These are phyloP conservation scores for Endotricha flammealis DNA, from an alignment of 2,888 invertebrate genomes.

Conservation along the genomic window DNA sequence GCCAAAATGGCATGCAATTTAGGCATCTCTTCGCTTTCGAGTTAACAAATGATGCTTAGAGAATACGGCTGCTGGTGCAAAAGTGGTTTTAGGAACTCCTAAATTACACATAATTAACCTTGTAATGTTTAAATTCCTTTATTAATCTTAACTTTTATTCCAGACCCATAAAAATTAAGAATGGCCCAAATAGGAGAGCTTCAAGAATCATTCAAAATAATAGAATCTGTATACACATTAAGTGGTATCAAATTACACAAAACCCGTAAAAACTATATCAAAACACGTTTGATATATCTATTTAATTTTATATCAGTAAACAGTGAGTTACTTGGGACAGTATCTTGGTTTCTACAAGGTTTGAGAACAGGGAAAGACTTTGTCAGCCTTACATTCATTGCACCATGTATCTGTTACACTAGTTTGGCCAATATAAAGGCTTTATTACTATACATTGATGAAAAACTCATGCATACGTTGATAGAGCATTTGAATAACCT, in stretches of 20 bases:
- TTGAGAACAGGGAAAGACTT: conserved; percentile 31
- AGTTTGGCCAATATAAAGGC: conserved; percentile 29
- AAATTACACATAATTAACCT: too few relatives aligned
- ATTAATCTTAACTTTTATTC: too few relatives aligned
- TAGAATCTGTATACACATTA: conserved; percentile 26
- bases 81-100: too few relatives aligned
- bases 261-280: conserved; percentile 20
- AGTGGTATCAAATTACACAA: conserved; percentile 34
- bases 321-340: conserved; percentile 29
- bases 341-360: conserved; percentile 35
- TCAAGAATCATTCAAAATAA: conserved; percentile 31
- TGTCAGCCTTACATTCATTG: conserved; percentile 32
- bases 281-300: conserved; percentile 25
- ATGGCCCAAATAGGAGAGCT: conserved; percentile 18
- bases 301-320: conserved; percentile 39
- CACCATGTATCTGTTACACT: conserved; percentile 37
- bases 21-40: too few relatives aligned
- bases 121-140: too few relatives aligned
- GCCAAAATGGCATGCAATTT: too few relatives aligned
- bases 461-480: conserved; percentile 25
- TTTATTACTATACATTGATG: conserved; percentile 25
- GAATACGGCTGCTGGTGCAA: too few relatives aligned
- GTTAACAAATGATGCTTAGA: too few relatives aligned
- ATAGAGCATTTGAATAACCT: conserved; percentile 27
- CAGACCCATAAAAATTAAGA: too few relatives aligned